These are phyloP conservation scores for Coccyzus lansbergi DNA, from an alignment of 2,797 vertebrate genomes.

Conservation along the genomic window DNA sequence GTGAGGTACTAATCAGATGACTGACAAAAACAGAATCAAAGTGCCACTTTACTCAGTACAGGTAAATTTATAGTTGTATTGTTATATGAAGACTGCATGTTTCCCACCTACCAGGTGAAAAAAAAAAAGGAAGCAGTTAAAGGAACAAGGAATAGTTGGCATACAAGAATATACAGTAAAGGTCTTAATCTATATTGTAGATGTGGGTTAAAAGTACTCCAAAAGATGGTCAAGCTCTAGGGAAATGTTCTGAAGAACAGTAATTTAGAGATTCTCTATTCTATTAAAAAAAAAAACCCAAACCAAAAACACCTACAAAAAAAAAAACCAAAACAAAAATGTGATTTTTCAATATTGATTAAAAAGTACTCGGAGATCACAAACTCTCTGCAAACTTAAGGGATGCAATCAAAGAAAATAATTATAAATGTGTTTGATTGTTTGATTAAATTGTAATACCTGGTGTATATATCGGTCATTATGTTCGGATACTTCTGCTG, in stretches of 20 bases:
- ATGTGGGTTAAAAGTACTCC: background rate
- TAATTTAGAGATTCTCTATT: background rate
- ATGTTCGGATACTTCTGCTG: background rate
- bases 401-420: background rate
- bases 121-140: background rate
- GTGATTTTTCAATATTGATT: background rate
- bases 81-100: background rate
- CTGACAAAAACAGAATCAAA: background rate
- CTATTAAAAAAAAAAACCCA: background rate
- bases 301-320: too few species aligned
- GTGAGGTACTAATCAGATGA: background rate
- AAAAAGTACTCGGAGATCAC: background rate
- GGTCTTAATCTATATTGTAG: background rate
- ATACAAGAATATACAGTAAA: background rate
- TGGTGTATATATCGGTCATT: background rate
- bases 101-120: background rate
- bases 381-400: background rate
- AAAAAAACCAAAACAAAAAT: too few species aligned
- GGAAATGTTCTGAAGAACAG: background rate
- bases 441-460: background rate
- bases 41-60: background rate
- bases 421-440: background rate
- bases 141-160: background rate
- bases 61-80: conserved; percentile 9
- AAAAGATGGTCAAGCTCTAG: background rate